Conservation (phyloP, 2,113 vertebrate genomes). For the Bufo gargarizans region DNA sequence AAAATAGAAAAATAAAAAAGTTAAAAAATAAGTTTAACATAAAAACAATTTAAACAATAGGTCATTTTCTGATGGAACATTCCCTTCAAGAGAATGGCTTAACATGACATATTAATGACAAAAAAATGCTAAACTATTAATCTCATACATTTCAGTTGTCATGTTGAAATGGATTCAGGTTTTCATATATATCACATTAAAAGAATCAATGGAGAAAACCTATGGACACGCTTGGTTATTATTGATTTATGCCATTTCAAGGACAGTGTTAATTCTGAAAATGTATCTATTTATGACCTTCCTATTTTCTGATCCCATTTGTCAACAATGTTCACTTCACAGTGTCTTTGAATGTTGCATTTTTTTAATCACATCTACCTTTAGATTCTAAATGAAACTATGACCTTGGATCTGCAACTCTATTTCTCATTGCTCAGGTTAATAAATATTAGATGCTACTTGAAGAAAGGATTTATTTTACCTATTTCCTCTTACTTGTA, state of each 20-base stretch:
- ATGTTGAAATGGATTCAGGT: not conserved
- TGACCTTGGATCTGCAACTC: constrained; percentile 50
- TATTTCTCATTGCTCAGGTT: constrained; percentile 36
- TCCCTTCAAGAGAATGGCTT: not conserved
- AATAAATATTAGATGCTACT: constrained; percentile 54
- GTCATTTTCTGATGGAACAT: too few relatives aligned
- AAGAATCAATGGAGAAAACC: constrained; percentile 34
- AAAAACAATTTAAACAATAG: too few relatives aligned
- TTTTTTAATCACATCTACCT: constrained; percentile 44
- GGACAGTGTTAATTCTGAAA: constrained; percentile 54
- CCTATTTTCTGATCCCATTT: constrained; percentile 48
- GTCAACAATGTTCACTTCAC: constrained; percentile 46
- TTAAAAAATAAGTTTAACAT: too few relatives aligned
- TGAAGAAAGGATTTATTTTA: constrained; percentile 37
- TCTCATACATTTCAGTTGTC: not conserved
- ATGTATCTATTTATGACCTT: constrained; percentile 57
- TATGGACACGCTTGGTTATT: constrained; percentile 9
- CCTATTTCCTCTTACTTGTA: constrained; percentile 20
- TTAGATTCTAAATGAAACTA: constrained; percentile 46
- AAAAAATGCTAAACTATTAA: not conserved
- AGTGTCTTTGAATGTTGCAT: constrained; percentile 52
- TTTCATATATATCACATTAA: constrained; percentile 38
- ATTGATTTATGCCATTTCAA: constrained; percentile 56
- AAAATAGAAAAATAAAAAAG: too few relatives aligned
- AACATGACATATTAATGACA: not conserved